Conservation (phyloP, 2,113 vertebrate species). For the Silurus asotus region DNA sequence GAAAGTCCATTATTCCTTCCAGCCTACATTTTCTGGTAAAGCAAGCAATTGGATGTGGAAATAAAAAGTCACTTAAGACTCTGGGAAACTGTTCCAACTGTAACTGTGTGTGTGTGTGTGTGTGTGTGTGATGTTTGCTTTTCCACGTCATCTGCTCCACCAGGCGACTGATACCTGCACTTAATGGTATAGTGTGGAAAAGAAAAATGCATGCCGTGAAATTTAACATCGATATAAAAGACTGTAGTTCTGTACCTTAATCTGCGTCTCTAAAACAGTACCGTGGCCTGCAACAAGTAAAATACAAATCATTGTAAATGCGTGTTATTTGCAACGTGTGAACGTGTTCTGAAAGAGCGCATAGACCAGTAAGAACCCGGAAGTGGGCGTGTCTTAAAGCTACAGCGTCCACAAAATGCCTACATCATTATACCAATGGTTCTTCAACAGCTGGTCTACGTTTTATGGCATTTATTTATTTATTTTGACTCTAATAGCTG, state of each 20-base stretch:
- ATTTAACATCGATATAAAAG: neutral
- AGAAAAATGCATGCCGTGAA: neutral
- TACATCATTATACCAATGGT: neutral
- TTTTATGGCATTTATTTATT: too few relatives aligned
- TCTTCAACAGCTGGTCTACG: neutral
- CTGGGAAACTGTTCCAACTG: too few relatives aligned
- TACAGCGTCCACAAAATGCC: neutral
- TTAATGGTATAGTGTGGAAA: neutral
- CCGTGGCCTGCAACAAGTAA: conserved; percentile 79
- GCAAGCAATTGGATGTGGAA: neutral
- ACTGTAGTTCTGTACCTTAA: conserved; percentile 67
- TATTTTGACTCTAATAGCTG: too few relatives aligned
- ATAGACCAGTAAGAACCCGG: conserved; percentile 5
- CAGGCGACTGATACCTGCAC: neutral
- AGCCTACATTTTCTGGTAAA: neutral
- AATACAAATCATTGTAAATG: conserved; percentile 73
- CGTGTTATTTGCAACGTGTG: neutral
- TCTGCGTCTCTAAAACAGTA: conserved; percentile 74
- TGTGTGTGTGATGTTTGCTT: too few relatives aligned
- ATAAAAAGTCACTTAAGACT: too few relatives aligned
- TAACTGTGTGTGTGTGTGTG: neutral
- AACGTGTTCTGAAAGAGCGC: neutral
- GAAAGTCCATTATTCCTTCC: neutral
- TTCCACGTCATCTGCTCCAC: neutral
- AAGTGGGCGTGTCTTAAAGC: conserved; percentile 37